Evolutionary conservation across 2,113 vertebrate genomes (phyloP), one percentile per base, ranked within the genome.

Genomic region (Scomber japonicus): DNA sequence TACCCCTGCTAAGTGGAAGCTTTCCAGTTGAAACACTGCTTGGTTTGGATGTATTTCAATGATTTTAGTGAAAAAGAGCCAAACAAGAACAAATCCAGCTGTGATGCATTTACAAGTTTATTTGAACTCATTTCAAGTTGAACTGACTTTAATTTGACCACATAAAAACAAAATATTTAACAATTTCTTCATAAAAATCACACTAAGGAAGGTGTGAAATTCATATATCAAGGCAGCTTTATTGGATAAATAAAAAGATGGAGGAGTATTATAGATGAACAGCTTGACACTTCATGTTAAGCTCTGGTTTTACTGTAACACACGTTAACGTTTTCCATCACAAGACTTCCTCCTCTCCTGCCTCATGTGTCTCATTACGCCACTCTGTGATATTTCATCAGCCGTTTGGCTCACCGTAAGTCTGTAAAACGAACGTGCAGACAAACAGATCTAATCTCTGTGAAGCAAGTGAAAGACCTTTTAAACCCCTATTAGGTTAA

Each of bases 381-480:
- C 31, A 17, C 46, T 24, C 30, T 35, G 45, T 11, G 17, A 31
- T 51, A 54, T 90, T 85, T 88, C 83, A 82, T 83, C 91, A 90
- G 80, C 73, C 11, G 14, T 16, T 85, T 83, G 81, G 69, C 79
- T 86, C 69, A 81, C 59, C 60, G 74, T 68, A 27, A 27, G 24
- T 27, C 24, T 27, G 57, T 73, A 49, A 69, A 83, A 16, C 67
- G 55, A 78, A 30, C 61, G 30, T 2, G 6, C 44, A 82, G 71
- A 83, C 75, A 90, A 85, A 85, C 59, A 84, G 0, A 40, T 76
- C 14, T 92, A 80, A 91, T 90, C 85, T 84, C 61, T 21, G 56
- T 54, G 54, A 85, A 82, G 86, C 80, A 7, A 7, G 31, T 40
- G 53, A 60, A 81, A 84, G 62, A 75, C 14, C 61, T 86, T 65